These are phyloP conservation scores for Gisinianus flammeolus DNA, from an alignment of 2,888 invertebrate genomes.

Conservation along the genomic window DNA sequence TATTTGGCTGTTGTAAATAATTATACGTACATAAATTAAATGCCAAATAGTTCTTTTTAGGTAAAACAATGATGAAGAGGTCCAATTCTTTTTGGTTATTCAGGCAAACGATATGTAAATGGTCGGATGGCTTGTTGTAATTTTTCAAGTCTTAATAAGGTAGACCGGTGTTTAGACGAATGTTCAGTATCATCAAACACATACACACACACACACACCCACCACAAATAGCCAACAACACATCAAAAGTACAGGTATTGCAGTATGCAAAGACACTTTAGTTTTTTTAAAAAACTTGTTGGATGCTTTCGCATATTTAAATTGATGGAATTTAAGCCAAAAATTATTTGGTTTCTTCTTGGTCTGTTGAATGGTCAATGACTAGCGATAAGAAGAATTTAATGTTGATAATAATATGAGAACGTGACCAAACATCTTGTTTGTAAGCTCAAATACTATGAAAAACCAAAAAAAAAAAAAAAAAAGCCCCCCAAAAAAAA, in stretches of 20 bases:
- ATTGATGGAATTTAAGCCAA: no score
- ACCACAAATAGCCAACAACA: background rate
- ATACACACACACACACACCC: no score
- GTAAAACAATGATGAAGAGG: slow-evolving; percentile 12
- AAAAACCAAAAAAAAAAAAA: no score
- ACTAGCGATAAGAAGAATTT: no score
- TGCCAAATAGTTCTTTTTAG: slow-evolving; percentile 9
- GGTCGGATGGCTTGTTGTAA: background rate
- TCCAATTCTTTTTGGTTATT: background rate
- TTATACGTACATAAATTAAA: slow-evolving; percentile 16
- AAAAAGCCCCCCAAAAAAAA: no score
- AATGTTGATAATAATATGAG: background rate
- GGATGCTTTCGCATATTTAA: no score
- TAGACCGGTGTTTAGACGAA: background rate
- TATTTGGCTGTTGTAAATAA: slow-evolving; percentile 10
- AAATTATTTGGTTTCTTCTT: no score
- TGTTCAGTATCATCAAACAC: background rate
- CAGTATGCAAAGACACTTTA: background rate
- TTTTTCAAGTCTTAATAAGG: background rate
- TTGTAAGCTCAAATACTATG: no score
- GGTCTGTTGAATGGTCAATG: no score
- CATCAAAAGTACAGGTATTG: background rate
- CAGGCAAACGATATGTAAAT: background rate
- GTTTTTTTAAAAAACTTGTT: background rate
- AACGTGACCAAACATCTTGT: no score